Evolutionary conservation across 2,797 vertebrate genomes (phyloP).

Genomic region (Amazona finschi): DNA sequence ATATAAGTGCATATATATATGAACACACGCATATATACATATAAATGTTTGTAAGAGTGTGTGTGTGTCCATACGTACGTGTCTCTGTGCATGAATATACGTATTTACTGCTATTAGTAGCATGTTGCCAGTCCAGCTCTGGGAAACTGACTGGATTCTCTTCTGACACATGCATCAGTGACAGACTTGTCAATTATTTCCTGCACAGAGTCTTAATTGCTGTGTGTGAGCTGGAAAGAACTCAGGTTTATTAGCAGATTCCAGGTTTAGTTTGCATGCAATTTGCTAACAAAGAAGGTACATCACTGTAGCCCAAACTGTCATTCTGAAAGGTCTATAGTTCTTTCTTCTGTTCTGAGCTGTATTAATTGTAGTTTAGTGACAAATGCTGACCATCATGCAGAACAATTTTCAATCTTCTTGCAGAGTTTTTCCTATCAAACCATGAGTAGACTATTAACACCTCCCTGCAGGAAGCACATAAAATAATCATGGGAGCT

Average conservation of each 20-base stretch:
- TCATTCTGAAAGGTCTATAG: not conserved
- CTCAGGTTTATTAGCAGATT: slow-evolving; percentile 27
- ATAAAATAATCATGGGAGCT: slow-evolving; percentile 22
- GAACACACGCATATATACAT: not conserved
- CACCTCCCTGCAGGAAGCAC: slow-evolving; percentile 8
- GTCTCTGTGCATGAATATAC: not conserved
- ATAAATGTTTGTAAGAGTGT: not conserved
- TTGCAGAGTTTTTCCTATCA: not conserved
- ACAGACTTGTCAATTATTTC: slow-evolving; percentile 3
- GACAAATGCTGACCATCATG: not conserved
- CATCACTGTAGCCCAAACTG: not conserved
- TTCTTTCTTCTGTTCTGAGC: not conserved
- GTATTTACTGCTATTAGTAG: not conserved
- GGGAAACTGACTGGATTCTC: not conserved
- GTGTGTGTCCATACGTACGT: not conserved
- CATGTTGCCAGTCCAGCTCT: not conserved
- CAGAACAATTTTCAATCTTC: not conserved
- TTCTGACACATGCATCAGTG: not conserved
- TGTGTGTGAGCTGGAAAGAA: not conserved
- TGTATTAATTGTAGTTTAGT: not conserved
- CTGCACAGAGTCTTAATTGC: not conserved
- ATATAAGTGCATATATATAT: not conserved
- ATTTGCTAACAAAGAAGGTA: not conserved
- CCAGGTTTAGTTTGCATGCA: not conserved
- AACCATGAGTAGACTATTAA: slow-evolving; percentile 18